Evolutionary conservation across 1,140 invertebrate species (phyloP).

Genomic region (Papilio glaucus): DNA sequence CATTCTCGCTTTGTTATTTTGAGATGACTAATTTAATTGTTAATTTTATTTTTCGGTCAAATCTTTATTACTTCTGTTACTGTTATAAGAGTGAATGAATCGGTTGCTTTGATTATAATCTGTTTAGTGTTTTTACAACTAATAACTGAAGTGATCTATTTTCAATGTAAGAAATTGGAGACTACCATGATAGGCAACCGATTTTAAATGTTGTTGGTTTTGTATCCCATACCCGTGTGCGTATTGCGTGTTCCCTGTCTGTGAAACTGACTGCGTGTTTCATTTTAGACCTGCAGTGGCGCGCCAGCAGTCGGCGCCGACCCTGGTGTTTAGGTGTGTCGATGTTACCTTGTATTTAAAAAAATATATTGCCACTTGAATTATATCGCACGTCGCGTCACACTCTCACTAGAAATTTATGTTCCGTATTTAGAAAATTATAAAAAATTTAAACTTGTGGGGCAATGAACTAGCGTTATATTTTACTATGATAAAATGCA

Average conservation of each 20-base stretch:
- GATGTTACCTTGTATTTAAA: slow-evolving; percentile 72
- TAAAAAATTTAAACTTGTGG: not conserved
- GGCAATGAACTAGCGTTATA: no score
- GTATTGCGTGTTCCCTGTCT: slow-evolving; percentile 48
- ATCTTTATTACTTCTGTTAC: slow-evolving; percentile 29
- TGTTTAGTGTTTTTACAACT: not conserved
- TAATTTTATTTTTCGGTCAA: not conserved
- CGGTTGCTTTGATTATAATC: slow-evolving; percentile 18
- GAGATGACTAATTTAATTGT: not conserved
- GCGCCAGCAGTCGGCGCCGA: slow-evolving; percentile 83
- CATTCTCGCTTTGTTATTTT: not conserved
- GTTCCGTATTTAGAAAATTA: not conserved
- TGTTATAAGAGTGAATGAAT: slow-evolving; percentile 22
- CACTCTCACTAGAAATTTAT: not conserved
- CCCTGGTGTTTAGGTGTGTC: slow-evolving; percentile 84
- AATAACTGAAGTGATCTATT: not conserved
- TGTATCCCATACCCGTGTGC: not conserved
- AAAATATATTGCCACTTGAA: slow-evolving; percentile 69
- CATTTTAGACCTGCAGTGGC: slow-evolving; percentile 83
- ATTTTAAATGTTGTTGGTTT: slow-evolving; percentile 38
- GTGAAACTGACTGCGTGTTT: slow-evolving; percentile 76
- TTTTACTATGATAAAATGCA: no score
- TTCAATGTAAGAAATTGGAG: not conserved
- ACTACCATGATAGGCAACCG: slow-evolving; percentile 25
- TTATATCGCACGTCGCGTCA: slow-evolving; percentile 6